phyloP scores from a whole-genome alignment of 2,888 invertebrate species.

The Monochamus alternatus region DNA sequence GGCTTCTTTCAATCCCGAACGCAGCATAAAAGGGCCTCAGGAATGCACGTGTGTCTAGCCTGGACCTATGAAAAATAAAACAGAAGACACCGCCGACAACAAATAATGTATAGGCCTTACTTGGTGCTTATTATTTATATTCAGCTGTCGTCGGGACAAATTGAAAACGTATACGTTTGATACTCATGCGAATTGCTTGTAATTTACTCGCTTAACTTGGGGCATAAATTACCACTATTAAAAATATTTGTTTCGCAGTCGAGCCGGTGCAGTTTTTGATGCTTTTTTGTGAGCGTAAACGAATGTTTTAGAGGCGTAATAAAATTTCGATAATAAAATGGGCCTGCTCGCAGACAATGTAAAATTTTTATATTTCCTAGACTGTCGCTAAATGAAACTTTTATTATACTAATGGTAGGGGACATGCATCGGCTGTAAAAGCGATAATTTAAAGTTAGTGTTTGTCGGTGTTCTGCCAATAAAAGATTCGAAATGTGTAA shows the following conservation, averaged over 20 bases:
- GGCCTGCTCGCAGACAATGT: constrained; percentile 28
- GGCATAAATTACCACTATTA: constrained; percentile 47
- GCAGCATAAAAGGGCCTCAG: neutral
- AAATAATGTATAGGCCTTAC: constrained; percentile 59
- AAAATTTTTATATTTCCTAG: constrained; percentile 30
- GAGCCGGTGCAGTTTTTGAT: constrained; percentile 16
- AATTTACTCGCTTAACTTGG: constrained; percentile 48
- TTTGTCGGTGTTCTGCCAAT: constrained; percentile 16
- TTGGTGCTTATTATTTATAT: constrained; percentile 62
- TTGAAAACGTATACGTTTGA: constrained; percentile 62
- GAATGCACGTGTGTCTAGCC: neutral
- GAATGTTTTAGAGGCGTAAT: constrained; percentile 34
- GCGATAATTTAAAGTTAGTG: constrained; percentile 27
- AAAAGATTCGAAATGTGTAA: constrained; percentile 12
- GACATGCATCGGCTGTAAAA: constrained; percentile 21
- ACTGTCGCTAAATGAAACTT: constrained; percentile 34
- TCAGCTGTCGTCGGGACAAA: constrained; percentile 59
- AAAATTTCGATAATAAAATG: constrained; percentile 37
- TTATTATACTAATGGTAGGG: constrained; percentile 16
- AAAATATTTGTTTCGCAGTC: constrained; percentile 33
- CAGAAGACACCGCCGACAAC: constrained; percentile 54
- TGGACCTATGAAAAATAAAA: constrained; percentile 12
- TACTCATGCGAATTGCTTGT: constrained; percentile 56
- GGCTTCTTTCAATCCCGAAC: neutral
- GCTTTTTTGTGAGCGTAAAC: constrained; percentile 33